phyloP scores from a whole-genome alignment of 2,888 invertebrate species.

The Ceriagrion tenellum region DNA sequence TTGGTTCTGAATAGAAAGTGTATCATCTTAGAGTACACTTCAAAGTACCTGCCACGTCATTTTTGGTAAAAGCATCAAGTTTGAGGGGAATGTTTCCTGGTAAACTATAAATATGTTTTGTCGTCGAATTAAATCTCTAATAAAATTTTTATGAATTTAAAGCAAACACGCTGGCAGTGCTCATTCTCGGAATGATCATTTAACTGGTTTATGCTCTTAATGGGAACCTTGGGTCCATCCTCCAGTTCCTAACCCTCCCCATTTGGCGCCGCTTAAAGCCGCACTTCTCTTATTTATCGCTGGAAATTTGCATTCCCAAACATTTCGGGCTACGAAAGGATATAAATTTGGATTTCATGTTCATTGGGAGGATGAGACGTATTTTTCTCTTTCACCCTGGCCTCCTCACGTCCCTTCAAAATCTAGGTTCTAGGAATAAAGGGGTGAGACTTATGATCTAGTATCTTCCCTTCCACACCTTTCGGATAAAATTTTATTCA shows the following conservation, averaged over 20 bases:
- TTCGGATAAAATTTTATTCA: background rate
- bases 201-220: background rate
- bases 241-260: background rate
- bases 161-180: background rate
- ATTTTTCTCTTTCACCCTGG: background rate
- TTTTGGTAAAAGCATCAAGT: no score
- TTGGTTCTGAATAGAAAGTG: no score
- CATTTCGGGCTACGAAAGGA: background rate
- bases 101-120: background rate
- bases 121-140: background rate
- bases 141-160: background rate
- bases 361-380: background rate
- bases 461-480: background rate
- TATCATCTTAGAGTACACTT: no score
- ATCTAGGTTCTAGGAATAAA: background rate
- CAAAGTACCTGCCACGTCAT: no score
- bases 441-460: background rate
- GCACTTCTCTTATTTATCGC: background rate
- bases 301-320: background rate
- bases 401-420: background rate
- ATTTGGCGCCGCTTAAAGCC: background rate
- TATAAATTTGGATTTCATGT: slow-evolving; percentile 21
- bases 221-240: background rate
- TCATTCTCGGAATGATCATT: background rate
- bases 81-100: background rate